Evolutionary conservation across 2,888 invertebrate genomes (phyloP).

Genomic region (Shargacucullia verbasci): DNA sequence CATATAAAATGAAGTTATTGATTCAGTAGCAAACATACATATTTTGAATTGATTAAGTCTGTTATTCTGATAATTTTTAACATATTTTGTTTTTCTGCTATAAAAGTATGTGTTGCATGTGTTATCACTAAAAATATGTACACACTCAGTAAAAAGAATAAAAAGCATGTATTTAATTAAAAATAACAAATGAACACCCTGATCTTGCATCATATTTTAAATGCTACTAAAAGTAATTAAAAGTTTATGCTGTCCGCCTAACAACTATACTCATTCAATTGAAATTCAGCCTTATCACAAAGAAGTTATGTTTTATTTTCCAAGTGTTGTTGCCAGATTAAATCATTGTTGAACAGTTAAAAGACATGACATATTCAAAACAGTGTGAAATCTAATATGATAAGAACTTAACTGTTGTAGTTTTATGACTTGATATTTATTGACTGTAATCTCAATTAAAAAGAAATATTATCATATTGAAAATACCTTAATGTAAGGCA

Average conservation of each 20-base stretch:
- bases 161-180: neutral
- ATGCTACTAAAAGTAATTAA: neutral
- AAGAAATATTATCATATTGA: too few species aligned
- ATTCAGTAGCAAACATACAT: too few species aligned
- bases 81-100: too few species aligned
- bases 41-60: too few species aligned
- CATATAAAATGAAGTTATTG: too few species aligned
- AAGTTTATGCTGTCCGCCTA: neutral
- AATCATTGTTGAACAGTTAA: neutral
- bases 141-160: too few species aligned
- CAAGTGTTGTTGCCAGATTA: neutral
- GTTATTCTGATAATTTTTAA: too few species aligned
- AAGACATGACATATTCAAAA: neutral
- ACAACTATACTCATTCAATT: neutral
- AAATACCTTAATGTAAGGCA: too few species aligned
- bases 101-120: too few species aligned
- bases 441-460: too few species aligned
- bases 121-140: too few species aligned
- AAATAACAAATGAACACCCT: neutral
- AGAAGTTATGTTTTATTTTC: neutral
- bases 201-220: neutral
- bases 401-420: neutral
- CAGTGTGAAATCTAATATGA: slow-evolving; percentile 1
- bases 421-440: slow-evolving; percentile 1
- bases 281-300: neutral